Evolutionary conservation across 37 sponge, comb jelly and placozoan genomes (phyloP).

Genomic region (Amphimedon queenslandica): DNA sequence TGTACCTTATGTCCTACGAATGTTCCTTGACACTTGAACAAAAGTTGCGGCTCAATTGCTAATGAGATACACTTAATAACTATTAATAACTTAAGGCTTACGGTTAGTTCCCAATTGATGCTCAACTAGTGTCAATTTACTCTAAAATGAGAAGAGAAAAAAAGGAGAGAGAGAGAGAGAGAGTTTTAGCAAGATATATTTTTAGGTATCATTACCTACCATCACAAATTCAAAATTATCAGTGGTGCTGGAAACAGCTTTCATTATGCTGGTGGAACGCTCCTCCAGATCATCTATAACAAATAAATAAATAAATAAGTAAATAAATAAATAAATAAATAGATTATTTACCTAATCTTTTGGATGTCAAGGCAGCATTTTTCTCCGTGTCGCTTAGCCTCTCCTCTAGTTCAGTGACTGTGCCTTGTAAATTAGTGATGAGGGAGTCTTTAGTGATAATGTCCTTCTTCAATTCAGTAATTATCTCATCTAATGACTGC

Average conservation of each 20-base stretch:
- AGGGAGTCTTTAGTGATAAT: neutral
- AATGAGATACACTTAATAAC: conserved; percentile 1
- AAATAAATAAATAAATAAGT: too few relatives aligned
- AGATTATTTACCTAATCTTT: conserved; percentile 64
- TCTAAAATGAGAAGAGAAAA: neutral
- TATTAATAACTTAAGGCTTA: conserved; percentile 17
- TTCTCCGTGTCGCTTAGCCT: conserved; percentile 31
- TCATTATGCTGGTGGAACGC: too few relatives aligned
- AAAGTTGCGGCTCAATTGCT: conserved; percentile 64
- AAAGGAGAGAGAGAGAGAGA: neutral
- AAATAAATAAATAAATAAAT: too few relatives aligned
- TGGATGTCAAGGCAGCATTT: neutral
- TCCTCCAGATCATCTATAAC: neutral
- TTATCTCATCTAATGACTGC: neutral
- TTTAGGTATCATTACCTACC: too few relatives aligned
- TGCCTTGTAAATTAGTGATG: conserved; percentile 18
- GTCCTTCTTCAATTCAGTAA: neutral
- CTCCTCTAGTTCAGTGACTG: conserved; percentile 30
- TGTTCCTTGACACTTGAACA: conserved; percentile 91
- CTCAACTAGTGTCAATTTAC: conserved; percentile 37
- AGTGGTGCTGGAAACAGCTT: too few relatives aligned
- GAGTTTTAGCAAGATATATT: too few relatives aligned
- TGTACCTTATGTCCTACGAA: conserved; percentile 94
- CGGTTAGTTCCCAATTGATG: conserved; percentile 44
- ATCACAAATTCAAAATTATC: too few relatives aligned